phyloP scores from a whole-genome alignment of 1,140 invertebrate species.

The Trachelipus rathkii region DNA sequence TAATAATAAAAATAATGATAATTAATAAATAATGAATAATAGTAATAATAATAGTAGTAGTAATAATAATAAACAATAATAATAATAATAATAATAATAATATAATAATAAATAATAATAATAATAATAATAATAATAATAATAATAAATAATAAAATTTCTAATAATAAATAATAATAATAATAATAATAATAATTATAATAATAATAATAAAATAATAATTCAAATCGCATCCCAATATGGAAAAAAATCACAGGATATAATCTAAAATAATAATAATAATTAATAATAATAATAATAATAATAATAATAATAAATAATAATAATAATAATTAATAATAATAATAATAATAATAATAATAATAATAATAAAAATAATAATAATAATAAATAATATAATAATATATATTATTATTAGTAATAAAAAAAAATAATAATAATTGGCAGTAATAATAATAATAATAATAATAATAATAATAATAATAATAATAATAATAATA shows the following conservation, averaged over 20 bases:
- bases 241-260: no score
- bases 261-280: no score
- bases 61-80: not conserved
- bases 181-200: not conserved
- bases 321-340: not conserved
- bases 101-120: not conserved
- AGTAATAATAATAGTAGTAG: not conserved
- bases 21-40: not conserved
- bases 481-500: slow-evolving; percentile 8
- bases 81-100: not conserved
- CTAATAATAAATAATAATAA: not conserved
- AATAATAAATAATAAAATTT: not conserved
- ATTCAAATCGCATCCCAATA: no score
- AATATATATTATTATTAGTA: not conserved
- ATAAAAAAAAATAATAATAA: not conserved
- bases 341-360: not conserved
- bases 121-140: slow-evolving; percentile 1
- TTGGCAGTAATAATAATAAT: not conserved
- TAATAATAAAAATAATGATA: not conserved
- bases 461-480: not conserved
- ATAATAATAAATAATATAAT: not conserved
- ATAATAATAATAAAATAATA: not conserved
- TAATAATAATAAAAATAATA: not conserved
- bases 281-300: not conserved
- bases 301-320: not conserved